Evolutionary conservation across 2,113 vertebrate genomes (phyloP).

Genomic region (Pseudopodoces humilis): DNA sequence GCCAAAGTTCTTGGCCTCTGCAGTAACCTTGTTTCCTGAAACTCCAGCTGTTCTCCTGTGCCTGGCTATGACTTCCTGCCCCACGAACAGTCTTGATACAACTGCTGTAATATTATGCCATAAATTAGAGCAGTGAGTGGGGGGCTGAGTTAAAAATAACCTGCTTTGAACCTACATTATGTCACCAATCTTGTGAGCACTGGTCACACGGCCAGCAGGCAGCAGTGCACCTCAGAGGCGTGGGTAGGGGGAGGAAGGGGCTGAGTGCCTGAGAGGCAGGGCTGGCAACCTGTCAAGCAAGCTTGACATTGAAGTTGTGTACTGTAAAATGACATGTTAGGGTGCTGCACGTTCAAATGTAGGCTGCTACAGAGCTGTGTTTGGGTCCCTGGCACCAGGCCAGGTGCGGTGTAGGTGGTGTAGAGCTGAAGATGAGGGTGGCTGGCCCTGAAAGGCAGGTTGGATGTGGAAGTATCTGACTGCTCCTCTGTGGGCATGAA

Average conservation of each 20-base stretch:
- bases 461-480: background rate
- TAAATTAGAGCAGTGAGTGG: background rate
- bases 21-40: background rate
- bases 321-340: background rate
- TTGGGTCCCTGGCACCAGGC: background rate
- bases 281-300: background rate
- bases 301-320: background rate
- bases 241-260: background rate
- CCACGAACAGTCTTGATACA: background rate
- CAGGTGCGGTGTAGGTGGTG: background rate
- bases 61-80: background rate
- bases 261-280: background rate
- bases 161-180: background rate
- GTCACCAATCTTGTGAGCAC: background rate
- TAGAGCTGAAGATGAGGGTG: background rate
- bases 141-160: background rate
- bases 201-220: background rate
- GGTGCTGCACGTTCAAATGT: background rate
- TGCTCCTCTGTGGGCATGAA: fast-evolving
- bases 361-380: background rate
- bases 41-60: background rate
- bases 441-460: background rate
- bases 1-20: background rate
- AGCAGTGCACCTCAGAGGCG: background rate
- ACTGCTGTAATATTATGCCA: background rate